A percentile compares a stretch with the other conserved stretches of the same genome.
Evolutionary conservation across 2,113 vertebrate genomes (phyloP).

Genomic region (Nicator chloris): DNA sequence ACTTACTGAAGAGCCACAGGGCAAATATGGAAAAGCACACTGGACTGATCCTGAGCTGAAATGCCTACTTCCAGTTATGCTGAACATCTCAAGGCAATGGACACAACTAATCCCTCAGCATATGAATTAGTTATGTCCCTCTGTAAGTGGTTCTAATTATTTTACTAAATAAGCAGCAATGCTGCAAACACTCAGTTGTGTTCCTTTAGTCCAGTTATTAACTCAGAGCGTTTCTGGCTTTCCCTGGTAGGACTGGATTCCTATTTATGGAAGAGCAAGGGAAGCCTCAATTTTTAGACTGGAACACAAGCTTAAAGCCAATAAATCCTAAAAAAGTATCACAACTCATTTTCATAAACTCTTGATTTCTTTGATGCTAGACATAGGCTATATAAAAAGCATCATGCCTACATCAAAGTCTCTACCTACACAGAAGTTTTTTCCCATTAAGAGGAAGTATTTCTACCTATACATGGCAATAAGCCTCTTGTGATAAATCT

Average conservation of each 20-base stretch:
- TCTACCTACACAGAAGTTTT: background rate
- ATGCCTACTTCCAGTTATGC: background rate
- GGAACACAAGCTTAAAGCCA: background rate
- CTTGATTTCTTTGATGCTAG: background rate
- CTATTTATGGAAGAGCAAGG: background rate
- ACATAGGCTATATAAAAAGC: background rate
- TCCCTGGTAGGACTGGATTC: background rate
- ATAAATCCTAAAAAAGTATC: background rate
- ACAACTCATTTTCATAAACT: background rate
- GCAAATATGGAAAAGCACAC: background rate
- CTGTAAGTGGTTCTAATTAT: background rate
- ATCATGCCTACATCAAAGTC: background rate
- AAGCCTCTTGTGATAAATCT: background rate
- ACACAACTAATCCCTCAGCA: background rate
- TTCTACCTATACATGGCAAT: background rate
- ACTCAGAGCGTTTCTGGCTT: background rate
- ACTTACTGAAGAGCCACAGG: background rate
- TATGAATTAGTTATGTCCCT: background rate
- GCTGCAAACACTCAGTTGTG: background rate
- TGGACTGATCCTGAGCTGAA: background rate
- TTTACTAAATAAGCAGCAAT: background rate
- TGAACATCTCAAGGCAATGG: background rate
- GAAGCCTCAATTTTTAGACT: background rate
- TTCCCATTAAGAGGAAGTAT: background rate
- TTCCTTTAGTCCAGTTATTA: background rate